These are phyloP conservation scores for Drymodes brunneopygia DNA, from an alignment of 2,113 vertebrate species.

Conservation along the genomic window DNA sequence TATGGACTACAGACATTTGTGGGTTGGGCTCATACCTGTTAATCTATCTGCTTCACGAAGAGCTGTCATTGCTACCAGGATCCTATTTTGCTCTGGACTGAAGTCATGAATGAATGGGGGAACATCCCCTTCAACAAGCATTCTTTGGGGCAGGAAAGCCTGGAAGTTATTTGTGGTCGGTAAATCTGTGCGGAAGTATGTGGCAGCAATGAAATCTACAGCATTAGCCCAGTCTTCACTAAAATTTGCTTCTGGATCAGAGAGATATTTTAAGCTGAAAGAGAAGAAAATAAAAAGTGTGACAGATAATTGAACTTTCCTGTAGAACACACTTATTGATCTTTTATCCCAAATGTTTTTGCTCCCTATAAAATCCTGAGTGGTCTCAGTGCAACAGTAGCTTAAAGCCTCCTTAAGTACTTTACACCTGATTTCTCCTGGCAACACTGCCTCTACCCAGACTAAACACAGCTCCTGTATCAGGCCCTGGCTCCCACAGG, in stretches of 20 bases:
- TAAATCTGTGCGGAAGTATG: slow-evolving; percentile 45
- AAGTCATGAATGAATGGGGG: slow-evolving; percentile 57
- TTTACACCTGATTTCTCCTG: background rate
- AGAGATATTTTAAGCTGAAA: slow-evolving; percentile 63
- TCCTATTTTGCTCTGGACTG: slow-evolving; percentile 51
- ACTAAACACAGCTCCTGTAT: background rate
- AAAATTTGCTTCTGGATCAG: slow-evolving; percentile 62
- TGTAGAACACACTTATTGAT: background rate
- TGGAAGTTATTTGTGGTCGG: slow-evolving; percentile 25
- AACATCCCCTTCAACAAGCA: slow-evolving; percentile 42
- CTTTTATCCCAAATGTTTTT: background rate
- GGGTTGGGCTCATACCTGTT: slow-evolving; percentile 41
- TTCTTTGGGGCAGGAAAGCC: slow-evolving; percentile 54
- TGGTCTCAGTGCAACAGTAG: background rate
- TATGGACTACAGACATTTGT: background rate
- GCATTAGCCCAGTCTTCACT: slow-evolving; percentile 35
- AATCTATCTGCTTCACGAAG: background rate
- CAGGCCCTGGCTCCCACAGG: background rate
- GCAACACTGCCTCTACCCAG: background rate
- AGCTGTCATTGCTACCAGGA: slow-evolving; percentile 14
- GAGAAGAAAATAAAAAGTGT: background rate
- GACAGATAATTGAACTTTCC: background rate
- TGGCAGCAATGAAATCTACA: slow-evolving; percentile 65
- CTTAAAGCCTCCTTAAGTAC: background rate
- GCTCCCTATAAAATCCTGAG: background rate